phyloP scores from a whole-genome alignment of 2,113 vertebrate genomes.

The Hyla sarda region DNA sequence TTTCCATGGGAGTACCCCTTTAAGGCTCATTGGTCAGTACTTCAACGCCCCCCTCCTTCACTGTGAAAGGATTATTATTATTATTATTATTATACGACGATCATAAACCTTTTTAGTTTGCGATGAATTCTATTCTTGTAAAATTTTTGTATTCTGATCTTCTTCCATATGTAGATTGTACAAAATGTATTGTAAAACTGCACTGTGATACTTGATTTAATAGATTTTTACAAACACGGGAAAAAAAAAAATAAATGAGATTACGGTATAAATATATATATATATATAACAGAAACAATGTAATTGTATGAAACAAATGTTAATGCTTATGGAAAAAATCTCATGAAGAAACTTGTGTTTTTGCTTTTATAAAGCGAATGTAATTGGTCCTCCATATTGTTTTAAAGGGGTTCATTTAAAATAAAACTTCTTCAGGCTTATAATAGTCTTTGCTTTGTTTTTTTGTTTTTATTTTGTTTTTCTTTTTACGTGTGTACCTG shows the following conservation, averaged over 20 bases:
- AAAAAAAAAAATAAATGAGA: too few species aligned
- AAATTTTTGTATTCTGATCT: conserved; percentile 36
- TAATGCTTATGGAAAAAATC: conserved; percentile 35
- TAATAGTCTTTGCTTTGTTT: not conserved
- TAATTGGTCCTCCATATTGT: conserved; percentile 21
- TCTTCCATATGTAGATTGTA: conserved; percentile 18
- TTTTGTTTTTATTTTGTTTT: too few species aligned
- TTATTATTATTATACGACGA: too few species aligned
- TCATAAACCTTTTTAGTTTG: conserved; percentile 4
- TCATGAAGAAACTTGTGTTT: conserved; percentile 29
- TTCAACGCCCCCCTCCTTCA: not conserved
- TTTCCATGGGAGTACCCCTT: too few species aligned
- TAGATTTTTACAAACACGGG: conserved; percentile 24
- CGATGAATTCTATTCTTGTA: conserved; percentile 40
- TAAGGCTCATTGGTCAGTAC: not conserved
- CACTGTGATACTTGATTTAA: conserved; percentile 48
- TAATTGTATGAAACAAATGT: not conserved
- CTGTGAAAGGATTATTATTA: not conserved
- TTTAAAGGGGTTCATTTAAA: conserved; percentile 46
- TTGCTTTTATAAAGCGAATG: conserved; percentile 54
- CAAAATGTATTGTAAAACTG: conserved; percentile 38
- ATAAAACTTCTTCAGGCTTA: conserved; percentile 33
- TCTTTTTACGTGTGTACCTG: too few species aligned
- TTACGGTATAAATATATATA: not conserved
- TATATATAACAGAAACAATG: too few species aligned